Conservation (phyloP, 2,797 vertebrate species). For the Argya squamiceps region DNA sequence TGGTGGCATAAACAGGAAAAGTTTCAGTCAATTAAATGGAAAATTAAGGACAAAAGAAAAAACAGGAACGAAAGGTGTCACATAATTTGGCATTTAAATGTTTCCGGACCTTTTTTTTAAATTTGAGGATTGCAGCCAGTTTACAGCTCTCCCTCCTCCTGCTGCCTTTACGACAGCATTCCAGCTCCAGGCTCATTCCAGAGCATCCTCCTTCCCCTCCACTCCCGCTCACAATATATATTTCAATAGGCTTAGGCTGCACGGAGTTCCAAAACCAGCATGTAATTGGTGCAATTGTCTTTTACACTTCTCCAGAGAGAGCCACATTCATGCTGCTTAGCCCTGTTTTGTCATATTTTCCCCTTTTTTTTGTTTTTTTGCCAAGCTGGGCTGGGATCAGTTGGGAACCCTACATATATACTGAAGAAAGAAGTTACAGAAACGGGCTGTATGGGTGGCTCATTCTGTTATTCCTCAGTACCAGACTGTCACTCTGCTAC, state of each 20-base stretch:
- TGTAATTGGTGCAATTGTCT: conserved; percentile 57
- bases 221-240: conserved; percentile 44
- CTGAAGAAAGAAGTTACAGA: background rate
- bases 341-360: background rate
- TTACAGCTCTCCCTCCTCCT: conserved; percentile 25
- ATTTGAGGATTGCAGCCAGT: background rate
- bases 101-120: background rate
- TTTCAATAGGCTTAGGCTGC: conserved; percentile 55
- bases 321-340: conserved; percentile 2
- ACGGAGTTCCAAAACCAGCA: conserved; percentile 46
- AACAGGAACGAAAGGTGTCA: conserved; percentile 13
- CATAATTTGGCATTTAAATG: conserved; percentile 4
- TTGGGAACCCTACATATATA: background rate
- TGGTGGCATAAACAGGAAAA: background rate
- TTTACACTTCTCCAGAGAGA: background rate
- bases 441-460: background rate
- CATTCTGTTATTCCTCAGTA: background rate
- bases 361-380: background rate
- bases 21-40: background rate
- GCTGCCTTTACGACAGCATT: conserved; percentile 18
- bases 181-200: conserved; percentile 62
- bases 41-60: conserved; percentile 5
- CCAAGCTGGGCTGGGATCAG: background rate
- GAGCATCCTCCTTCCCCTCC: conserved; percentile 20
- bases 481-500: background rate